A percentile compares a stretch with the other conserved stretches of the same genome.
These are phyloP conservation scores for Clusia tigrina DNA, from an alignment of 2,888 invertebrate species.

Conservation along the genomic window DNA sequence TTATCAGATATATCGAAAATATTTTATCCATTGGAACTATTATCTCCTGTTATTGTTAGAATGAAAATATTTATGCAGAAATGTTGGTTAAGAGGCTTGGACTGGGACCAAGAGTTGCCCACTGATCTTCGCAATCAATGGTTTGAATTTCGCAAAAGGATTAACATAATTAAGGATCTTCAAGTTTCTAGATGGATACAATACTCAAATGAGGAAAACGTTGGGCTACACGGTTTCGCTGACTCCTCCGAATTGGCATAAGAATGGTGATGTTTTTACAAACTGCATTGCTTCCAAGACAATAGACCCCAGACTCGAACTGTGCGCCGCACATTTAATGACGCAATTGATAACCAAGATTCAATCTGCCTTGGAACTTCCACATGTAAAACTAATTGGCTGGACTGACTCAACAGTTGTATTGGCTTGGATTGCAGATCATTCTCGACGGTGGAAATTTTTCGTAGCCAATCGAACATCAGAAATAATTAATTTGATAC, in stretches of 20 bases:
- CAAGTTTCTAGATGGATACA: conserved; percentile 16
- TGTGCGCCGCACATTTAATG: conserved; percentile 6
- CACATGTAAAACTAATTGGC: background rate
- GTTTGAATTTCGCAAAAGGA: conserved; percentile 10
- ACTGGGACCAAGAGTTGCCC: conserved; percentile 23
- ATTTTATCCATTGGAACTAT: conserved; percentile 21
- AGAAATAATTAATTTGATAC: conserved; percentile 17
- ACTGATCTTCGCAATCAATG: conserved; percentile 12
- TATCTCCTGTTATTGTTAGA: conserved; percentile 14
- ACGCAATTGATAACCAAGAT: conserved; percentile 6
- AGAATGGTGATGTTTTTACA: background rate
- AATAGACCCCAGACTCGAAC: conserved; percentile 1
- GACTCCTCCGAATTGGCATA: conserved; percentile 20
- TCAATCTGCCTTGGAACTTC: background rate
- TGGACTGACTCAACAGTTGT: conserved; percentile 14
- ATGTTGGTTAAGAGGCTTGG: conserved; percentile 15
- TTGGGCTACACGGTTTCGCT: conserved; percentile 20
- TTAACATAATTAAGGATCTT: background rate
- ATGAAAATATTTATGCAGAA: conserved; percentile 24
- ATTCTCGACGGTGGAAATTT: conserved; percentile 22
- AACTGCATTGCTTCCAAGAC: conserved; percentile 5
- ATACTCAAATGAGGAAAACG: background rate
- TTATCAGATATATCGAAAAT: conserved; percentile 16
- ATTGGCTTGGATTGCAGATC: conserved; percentile 26
- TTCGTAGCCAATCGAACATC: conserved; percentile 25